Conservation (phyloP, 2,797 vertebrate species). For the Trichosurus vulpecula region DNA sequence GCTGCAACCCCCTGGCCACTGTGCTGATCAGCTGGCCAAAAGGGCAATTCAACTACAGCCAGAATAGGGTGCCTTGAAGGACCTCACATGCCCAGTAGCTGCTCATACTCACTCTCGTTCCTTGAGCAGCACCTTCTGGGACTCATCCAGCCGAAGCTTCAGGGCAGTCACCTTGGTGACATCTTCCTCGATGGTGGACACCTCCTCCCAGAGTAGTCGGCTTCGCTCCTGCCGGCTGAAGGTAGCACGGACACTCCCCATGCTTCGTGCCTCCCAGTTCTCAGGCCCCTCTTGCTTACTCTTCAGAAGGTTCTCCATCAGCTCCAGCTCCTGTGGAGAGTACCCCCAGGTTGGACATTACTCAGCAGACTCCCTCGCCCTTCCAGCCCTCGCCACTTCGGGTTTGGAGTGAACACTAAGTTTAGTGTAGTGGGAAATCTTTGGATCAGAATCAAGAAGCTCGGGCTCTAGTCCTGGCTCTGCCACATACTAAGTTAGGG, state of each 20-base stretch:
- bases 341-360: not conserved
- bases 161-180: constrained; percentile 91
- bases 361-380: not conserved
- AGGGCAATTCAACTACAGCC: accelerated
- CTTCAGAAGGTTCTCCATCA: constrained; percentile 88
- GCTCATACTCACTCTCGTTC: constrained; percentile 90
- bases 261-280: constrained; percentile 87
- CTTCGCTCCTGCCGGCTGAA: constrained; percentile 91
- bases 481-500: not conserved
- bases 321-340: constrained; percentile 89
- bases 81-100: not conserved
- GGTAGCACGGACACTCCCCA: constrained; percentile 79
- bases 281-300: constrained; percentile 87
- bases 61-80: not conserved
- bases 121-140: constrained; percentile 94
- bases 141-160: constrained; percentile 94
- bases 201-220: constrained; percentile 93
- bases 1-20: no score
- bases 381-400: not conserved
- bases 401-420: not conserved
- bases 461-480: not conserved
- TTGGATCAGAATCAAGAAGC: not conserved
- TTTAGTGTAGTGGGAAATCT: not conserved
- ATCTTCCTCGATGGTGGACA: constrained; percentile 89
- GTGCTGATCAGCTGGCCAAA: not conserved